These are phyloP conservation scores for Polylopha cassiicola DNA, from an alignment of 2,888 invertebrate genomes.

Conservation along the genomic window DNA sequence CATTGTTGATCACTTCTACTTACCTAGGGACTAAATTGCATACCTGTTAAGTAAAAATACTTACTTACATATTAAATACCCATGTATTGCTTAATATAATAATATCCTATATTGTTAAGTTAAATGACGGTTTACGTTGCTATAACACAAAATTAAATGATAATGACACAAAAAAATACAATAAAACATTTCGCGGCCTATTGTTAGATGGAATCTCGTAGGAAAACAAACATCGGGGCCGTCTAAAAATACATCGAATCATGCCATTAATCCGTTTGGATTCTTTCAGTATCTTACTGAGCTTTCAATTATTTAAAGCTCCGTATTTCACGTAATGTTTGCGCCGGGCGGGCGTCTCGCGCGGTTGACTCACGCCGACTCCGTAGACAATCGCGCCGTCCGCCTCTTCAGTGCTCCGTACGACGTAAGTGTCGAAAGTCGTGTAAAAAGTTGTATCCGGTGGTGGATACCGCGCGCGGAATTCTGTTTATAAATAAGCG, in stretches of 20 bases:
- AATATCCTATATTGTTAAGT: too few species aligned
- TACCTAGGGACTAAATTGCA: too few species aligned
- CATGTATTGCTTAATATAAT: too few species aligned
- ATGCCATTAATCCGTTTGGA: slow-evolving; percentile 43
- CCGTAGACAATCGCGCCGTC: slow-evolving; percentile 60
- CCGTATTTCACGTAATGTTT: slow-evolving; percentile 44
- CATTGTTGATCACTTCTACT: too few species aligned
- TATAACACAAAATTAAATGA: slow-evolving; percentile 6
- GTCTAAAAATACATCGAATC: slow-evolving; percentile 47
- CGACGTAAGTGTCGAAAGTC: slow-evolving; percentile 75
- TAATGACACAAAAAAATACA: slow-evolving; percentile 1
- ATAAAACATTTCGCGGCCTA: slow-evolving; percentile 27
- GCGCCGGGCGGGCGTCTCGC: slow-evolving; percentile 37
- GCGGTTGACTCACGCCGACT: slow-evolving; percentile 56
- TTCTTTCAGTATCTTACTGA: slow-evolving; percentile 34
- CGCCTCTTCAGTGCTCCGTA: slow-evolving; percentile 69
- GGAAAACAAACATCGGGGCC: slow-evolving; percentile 44
- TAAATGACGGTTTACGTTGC: too few species aligned
- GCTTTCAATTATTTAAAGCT: slow-evolving; percentile 51
- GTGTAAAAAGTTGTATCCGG: slow-evolving; percentile 76
- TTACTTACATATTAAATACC: too few species aligned
- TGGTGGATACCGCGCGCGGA: slow-evolving; percentile 65
- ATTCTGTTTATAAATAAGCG: slow-evolving; percentile 74
- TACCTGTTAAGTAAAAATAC: too few species aligned
- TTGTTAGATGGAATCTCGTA: slow-evolving; percentile 34